Evolutionary conservation across 2,888 invertebrate species (phyloP), one percentile per base, ranked within the genome.

Genomic region (Apocheima hispidaria): DNA sequence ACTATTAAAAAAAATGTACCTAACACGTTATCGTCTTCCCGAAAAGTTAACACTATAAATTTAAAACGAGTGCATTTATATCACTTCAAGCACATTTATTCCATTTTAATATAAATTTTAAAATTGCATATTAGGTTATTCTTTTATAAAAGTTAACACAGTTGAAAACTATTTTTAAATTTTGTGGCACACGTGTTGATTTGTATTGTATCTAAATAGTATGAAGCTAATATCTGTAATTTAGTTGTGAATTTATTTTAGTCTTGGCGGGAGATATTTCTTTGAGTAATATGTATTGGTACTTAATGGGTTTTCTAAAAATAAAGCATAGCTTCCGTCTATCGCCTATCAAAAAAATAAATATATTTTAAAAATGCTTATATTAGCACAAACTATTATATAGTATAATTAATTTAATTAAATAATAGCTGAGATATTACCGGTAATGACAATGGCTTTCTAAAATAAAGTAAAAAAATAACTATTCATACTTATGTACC

Each of bases 241-340:
- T 48, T 48, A 51, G 18, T 53, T 18, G 41, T 55, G 28, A 28
- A 7, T 36, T 38, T 62, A 33, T 46, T 57, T 60, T 59, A 61
- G 40, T 26, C 44, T 62, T 28, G 62, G 68, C 56, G 66, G 68
- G 64, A 63, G 66, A 63, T 65, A n/a, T 44, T 33, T 18, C n/a
- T n/a, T 35, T 20, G 6, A 21, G 10, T n/a, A 2, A 41, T 21
- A 21, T 50, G 7, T 33, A 35, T 14, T 23, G 23, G n/a, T 43
- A 10, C 14, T 6, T 14, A 10, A 1, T 7, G 20, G 12, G n/a
- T 21, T 21, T n/a, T 7, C 23, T 14, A 14, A 23, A 43, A 43
- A 14, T 23, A 21, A n/a, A 40, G 2, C 16, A 18, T n/a, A 38
- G 18, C 36, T 18, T 9, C 6, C 16, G 7, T n/a, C n/a, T 14